Conservation (phyloP, 2,888 invertebrate genomes). For the Pomacea canaliculata region DNA sequence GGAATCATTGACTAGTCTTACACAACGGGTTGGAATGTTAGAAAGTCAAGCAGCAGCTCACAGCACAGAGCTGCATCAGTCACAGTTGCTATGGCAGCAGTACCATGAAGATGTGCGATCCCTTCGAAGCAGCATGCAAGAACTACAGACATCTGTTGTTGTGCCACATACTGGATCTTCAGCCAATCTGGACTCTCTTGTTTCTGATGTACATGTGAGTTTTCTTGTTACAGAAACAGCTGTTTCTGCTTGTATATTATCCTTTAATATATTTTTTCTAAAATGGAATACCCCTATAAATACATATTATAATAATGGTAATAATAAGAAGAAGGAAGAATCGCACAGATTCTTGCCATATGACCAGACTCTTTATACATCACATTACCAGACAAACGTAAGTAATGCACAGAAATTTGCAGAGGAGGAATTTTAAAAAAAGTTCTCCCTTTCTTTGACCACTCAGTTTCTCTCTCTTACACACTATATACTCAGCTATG, state of each 20-base stretch:
- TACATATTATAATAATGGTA: too few species aligned
- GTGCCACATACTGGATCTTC: slow-evolving; percentile 37
- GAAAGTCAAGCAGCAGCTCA: slow-evolving; percentile 54
- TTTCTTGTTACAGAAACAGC: background rate
- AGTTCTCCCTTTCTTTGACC: background rate
- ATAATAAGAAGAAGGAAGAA: too few species aligned
- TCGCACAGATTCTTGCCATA: too few species aligned
- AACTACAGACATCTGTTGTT: slow-evolving; percentile 45
- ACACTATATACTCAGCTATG: background rate
- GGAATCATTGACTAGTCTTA: slow-evolving; percentile 53
- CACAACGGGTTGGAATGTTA: slow-evolving; percentile 50
- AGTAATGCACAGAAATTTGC: too few species aligned
- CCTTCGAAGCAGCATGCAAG: slow-evolving; percentile 47
- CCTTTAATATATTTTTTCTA: too few species aligned
- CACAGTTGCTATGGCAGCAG: slow-evolving; percentile 48
- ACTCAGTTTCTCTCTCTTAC: background rate
- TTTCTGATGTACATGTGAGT: slow-evolving; percentile 54
- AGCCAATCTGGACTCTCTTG: slow-evolving; percentile 46
- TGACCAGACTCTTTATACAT: too few species aligned
- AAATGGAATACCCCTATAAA: too few species aligned
- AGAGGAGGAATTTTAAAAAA: too few species aligned
- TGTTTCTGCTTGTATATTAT: too few species aligned
- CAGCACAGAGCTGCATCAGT: slow-evolving; percentile 48
- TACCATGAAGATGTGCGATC: slow-evolving; percentile 55
- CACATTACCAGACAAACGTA: too few species aligned